Evolutionary conservation across 2,888 invertebrate species (phyloP), one percentile per base, ranked within the genome.

Genomic region (Zaprionus bogoriensis): DNA sequence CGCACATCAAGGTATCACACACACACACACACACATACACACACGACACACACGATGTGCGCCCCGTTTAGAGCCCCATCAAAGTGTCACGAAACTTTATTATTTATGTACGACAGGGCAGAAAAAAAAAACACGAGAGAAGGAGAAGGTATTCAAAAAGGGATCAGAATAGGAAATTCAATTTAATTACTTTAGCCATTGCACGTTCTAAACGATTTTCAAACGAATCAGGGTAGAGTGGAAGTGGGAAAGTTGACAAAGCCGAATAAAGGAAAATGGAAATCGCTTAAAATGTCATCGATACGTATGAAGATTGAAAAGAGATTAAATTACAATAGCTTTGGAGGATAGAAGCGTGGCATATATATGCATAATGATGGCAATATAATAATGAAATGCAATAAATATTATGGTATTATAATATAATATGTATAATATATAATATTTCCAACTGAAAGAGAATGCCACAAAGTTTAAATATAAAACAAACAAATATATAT

Each of bases 1-100:
- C 46, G 23, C 50, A 36, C 14, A 17, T 36, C 32, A 36, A 36
- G 32, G 32, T 36, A 9, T 9, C 32, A 36, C 30, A 32, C 28
- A n/a, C 28, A n/a, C 30, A 12, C 30, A 7, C 28, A 30, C n/a
- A 30, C 3, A 12, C 6, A 1, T 3, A 36, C 4, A 5, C 7
- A 36, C 7, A 14, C 30, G 9, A 5, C 7, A 36, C 7, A 14
- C 30, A 36, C 3, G 3, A 6, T 17, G 17, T 36, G 9, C 32
- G 17, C 32, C 32, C 32, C 32, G 32, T 54, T 28, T 25, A n/a
- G 46, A 45, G 27, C 27, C n/a, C 48, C 14, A 69, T 41, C 14
- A 45, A 42, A 41, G 25, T 48, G 19, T 46, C 46, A 38, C 22
- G 4, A 36, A 32, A 32, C 42, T 10, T 9, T 20, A 20, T 22